A percentile compares a stretch with the other conserved stretches of the same genome.
These are phyloP conservation scores for Monopis laevigella DNA, from an alignment of 2,888 invertebrate genomes.

Conservation along the genomic window DNA sequence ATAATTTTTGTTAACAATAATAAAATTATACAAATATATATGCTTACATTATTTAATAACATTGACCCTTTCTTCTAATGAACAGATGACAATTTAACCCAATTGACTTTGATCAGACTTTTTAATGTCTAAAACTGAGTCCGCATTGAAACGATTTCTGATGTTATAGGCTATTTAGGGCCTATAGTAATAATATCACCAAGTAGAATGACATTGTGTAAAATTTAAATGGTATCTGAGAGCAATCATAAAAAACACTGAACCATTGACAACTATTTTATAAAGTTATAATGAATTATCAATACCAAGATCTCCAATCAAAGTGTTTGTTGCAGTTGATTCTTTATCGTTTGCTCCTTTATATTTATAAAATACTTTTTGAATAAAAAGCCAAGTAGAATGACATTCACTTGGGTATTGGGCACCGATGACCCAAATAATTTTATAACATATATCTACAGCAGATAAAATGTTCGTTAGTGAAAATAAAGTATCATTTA, in stretches of 20 bases:
- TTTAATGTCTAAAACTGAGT: no score
- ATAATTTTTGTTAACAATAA: no score
- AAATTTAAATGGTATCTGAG: background rate
- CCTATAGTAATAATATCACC: background rate
- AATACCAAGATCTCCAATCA: background rate
- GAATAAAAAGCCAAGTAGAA: no score
- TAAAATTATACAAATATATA: background rate
- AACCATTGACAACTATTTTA: no score
- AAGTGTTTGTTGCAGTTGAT: background rate
- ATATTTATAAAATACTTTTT: background rate
- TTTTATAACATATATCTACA: background rate
- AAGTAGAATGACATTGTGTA: background rate
- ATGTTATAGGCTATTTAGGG: no score
- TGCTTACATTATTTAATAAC: background rate
- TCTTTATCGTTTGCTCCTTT: background rate
- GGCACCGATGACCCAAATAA: background rate
- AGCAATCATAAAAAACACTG: background rate
- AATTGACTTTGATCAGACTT: no score
- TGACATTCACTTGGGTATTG: background rate
- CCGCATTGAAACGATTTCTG: no score
- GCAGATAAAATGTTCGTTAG: no score
- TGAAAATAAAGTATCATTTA: background rate
- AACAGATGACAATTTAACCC: background rate
- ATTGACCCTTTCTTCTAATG: background rate
- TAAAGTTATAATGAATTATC: no score